Conservation (phyloP, 2,888 invertebrate species). For the Scelioninae gen. 1 region DNA sequence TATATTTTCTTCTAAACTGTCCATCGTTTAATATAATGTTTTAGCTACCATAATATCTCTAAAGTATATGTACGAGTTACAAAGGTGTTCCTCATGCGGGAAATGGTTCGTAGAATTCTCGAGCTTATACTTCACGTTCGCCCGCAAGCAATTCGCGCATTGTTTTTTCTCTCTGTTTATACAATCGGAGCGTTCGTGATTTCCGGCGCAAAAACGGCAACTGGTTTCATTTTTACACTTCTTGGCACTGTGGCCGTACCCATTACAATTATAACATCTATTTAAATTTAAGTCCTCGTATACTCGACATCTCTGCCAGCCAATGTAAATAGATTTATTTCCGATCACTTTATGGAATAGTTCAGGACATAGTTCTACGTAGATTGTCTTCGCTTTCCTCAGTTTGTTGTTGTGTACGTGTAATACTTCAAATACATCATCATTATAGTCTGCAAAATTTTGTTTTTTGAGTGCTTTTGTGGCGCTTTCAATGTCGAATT, state of each 20-base stretch:
- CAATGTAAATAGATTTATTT: slow-evolving; percentile 9
- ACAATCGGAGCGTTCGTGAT: background rate
- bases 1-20: too few relatives aligned
- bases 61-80: too few relatives aligned
- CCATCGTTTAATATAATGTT: too few relatives aligned
- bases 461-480: background rate
- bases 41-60: too few relatives aligned
- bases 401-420: background rate
- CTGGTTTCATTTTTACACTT: background rate
- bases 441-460: background rate
- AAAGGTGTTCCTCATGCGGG: background rate
- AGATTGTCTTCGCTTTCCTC: slow-evolving; percentile 10
- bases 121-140: background rate
- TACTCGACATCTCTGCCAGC: slow-evolving; percentile 16
- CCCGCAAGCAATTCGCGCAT: background rate
- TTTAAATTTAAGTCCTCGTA: background rate
- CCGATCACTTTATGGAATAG: background rate
- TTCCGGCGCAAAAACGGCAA: background rate
- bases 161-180: background rate
- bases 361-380: background rate
- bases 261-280: slow-evolving; percentile 1
- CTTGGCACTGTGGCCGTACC: background rate
- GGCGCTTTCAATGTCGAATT: background rate
- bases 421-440: background rate
- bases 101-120: background rate